These are phyloP conservation scores for Parochlus steinenii DNA, from an alignment of 2,888 invertebrate genomes.

Conservation along the genomic window DNA sequence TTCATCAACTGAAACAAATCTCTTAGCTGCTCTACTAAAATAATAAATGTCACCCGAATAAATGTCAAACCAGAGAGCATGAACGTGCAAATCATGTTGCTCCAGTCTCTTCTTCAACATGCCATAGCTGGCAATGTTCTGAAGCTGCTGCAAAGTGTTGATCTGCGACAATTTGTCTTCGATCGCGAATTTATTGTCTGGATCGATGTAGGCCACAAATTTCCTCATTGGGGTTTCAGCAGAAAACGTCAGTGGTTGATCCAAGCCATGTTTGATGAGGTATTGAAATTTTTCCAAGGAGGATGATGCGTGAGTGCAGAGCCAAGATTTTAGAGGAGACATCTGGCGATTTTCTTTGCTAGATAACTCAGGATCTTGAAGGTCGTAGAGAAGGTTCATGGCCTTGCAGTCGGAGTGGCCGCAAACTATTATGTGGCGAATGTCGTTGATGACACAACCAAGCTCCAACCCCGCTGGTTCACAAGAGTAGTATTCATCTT, in stretches of 20 bases:
- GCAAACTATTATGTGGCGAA: constrained; percentile 85
- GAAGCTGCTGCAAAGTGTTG: constrained; percentile 80
- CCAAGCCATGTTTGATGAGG: constrained; percentile 25
- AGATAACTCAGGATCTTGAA: constrained; percentile 63
- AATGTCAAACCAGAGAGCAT: constrained; percentile 95
- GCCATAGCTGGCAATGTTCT: constrained; percentile 84
- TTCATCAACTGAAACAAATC: constrained; percentile 77
- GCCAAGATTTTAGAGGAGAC: constrained; percentile 81
- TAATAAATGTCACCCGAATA: constrained; percentile 92
- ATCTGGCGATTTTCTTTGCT: constrained; percentile 58
- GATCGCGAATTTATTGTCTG: constrained; percentile 68
- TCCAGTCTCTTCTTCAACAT: constrained; percentile 70
- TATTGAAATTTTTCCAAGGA: constrained; percentile 68
- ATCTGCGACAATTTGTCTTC: constrained; percentile 93
- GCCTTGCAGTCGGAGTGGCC: constrained; percentile 98
- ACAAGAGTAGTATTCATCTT: constrained; percentile 74
- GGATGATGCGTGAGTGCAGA: constrained; percentile 68
- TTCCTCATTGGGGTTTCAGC: constrained; percentile 74
- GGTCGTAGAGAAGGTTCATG: constrained; percentile 77
- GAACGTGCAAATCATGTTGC: constrained; percentile 68
- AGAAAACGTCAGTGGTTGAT: constrained; percentile 66
- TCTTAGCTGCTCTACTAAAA: constrained; percentile 74
- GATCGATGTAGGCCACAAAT: constrained; percentile 89
- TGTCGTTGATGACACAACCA: constrained; percentile 81
- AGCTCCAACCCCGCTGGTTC: constrained; percentile 93